phyloP scores from a whole-genome alignment of 2,888 invertebrate genomes.

The Diaperis boleti region DNA sequence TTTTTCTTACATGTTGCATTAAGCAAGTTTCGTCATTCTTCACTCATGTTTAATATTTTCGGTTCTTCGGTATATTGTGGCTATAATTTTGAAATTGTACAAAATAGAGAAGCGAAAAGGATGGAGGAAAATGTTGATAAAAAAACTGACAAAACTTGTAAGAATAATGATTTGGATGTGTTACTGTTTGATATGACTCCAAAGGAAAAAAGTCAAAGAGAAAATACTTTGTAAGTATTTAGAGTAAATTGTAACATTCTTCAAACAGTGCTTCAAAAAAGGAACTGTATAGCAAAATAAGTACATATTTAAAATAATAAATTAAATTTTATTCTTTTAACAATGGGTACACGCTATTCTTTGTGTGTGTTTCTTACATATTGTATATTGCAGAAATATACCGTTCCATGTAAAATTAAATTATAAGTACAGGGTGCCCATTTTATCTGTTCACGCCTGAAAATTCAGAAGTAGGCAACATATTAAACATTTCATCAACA shows the following conservation, averaged over 20 bases:
- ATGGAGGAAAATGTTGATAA: conserved; percentile 9
- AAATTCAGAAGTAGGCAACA: no score
- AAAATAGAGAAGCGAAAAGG: conserved; percentile 21
- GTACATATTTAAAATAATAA: not conserved
- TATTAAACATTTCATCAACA: no score
- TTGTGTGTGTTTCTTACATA: no score
- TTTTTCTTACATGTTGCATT: no score
- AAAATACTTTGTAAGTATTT: conserved; percentile 58
- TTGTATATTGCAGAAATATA: no score
- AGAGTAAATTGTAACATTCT: no score
- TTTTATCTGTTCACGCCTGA: no score
- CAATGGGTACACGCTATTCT: no score
- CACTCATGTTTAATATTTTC: conserved; percentile 13
- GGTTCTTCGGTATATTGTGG: not conserved
- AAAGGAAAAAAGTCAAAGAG: conserved; percentile 44
- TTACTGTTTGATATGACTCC: conserved; percentile 52
- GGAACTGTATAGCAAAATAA: conserved; percentile 25
- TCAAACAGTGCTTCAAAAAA: conserved; percentile 1
- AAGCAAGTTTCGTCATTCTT: not conserved
- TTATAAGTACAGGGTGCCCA: no score
- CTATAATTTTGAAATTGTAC: conserved; percentile 22
- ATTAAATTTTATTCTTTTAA: no score
- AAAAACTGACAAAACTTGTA: conserved; percentile 14
- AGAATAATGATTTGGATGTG: conserved; percentile 49
- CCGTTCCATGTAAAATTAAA: no score